phyloP scores from a whole-genome alignment of 2,113 vertebrate genomes.

The Rhea pennata region DNA sequence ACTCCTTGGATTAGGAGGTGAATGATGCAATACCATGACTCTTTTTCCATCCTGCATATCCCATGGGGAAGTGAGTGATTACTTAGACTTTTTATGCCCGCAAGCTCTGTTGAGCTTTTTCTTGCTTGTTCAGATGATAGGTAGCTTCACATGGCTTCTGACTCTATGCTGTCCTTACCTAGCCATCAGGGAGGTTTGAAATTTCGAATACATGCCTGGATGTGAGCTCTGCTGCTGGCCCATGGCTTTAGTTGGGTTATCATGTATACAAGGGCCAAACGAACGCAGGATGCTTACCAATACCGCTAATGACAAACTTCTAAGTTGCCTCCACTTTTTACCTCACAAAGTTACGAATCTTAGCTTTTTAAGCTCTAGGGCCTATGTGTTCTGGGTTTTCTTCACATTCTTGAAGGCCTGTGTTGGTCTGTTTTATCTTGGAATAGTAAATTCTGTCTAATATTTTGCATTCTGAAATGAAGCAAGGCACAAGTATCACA shows the following conservation, averaged over 20 bases:
- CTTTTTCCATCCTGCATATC: neutral
- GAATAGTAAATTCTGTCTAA: neutral
- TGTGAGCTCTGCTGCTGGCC: neutral
- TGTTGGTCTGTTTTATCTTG: neutral
- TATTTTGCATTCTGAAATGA: neutral
- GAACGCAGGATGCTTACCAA: neutral
- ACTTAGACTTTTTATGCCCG: constrained; percentile 8
- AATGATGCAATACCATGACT: constrained; percentile 13
- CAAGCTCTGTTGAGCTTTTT: neutral
- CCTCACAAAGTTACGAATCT: neutral
- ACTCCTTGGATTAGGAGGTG: neutral
- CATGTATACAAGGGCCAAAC: accelerated
- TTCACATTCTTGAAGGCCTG: neutral
- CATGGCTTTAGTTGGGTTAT: neutral
- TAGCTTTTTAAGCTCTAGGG: neutral
- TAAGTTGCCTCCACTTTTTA: neutral
- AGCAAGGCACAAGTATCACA: neutral
- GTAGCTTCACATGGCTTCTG: neutral
- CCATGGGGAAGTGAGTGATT: neutral
- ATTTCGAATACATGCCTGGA: neutral
- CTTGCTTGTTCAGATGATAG: neutral
- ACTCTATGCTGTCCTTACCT: neutral
- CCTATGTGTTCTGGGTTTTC: neutral
- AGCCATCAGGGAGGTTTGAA: neutral
- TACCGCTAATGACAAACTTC: neutral